Conservation (phyloP, 2,888 invertebrate species). For the Ectemnius continuus region DNA sequence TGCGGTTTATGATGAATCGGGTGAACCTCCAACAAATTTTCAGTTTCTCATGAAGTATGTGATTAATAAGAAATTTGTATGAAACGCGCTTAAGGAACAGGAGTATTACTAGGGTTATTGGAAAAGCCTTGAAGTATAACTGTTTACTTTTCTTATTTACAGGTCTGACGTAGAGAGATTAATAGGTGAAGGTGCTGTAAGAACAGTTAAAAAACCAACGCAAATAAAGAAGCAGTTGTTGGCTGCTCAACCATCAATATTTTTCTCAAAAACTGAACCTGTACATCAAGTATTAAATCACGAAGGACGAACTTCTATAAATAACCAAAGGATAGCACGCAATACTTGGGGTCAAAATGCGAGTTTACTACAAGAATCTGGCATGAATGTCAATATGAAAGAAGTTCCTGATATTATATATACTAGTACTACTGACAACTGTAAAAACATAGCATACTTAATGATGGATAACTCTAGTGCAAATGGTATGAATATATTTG, state of each 20-base stretch:
- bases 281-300: conserved; percentile 16
- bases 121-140: too few species aligned
- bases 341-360: conserved; percentile 28
- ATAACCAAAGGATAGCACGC: conserved; percentile 15
- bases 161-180: conserved; percentile 75
- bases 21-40: conserved; percentile 74
- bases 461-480: conserved; percentile 57
- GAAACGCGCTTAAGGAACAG: neutral
- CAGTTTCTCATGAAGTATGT: conserved; percentile 75
- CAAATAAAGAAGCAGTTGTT: conserved; percentile 69
- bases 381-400: conserved; percentile 31
- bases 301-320: conserved; percentile 9
- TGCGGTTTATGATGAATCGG: conserved; percentile 74
- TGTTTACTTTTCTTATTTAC: conserved; percentile 35
- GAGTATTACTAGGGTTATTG: neutral
- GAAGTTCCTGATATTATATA: conserved; percentile 44
- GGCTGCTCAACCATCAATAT: conserved; percentile 55
- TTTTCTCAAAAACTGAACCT: conserved; percentile 44
- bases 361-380: conserved; percentile 25
- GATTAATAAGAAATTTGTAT: neutral
- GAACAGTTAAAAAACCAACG: conserved; percentile 74
- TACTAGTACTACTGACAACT: conserved; percentile 35
- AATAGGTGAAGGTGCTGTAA: conserved; percentile 76
- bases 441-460: conserved; percentile 56
- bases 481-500: conserved; percentile 48